Evolutionary conservation across 2,888 invertebrate species (phyloP), one percentile per base, ranked within the genome.

Genomic region (Ecliptopera silaceata): DNA sequence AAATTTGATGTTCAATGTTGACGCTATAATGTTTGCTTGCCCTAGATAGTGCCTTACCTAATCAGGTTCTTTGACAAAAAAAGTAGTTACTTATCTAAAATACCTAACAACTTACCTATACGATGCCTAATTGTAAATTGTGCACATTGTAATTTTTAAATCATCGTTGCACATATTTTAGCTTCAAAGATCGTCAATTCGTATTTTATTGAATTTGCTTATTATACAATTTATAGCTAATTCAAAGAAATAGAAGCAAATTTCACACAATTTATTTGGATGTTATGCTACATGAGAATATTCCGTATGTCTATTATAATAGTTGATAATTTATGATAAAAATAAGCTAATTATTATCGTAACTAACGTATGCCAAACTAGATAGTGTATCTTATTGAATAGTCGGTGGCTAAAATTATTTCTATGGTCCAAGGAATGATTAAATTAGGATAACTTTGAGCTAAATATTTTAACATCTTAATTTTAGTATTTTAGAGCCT

Each of bases 231-330:
- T n/a, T 52, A 61, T 10, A 54, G 36, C 44, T 53, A 61, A 77
- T 78, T 77, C 75, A 86, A 87, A 86, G 80, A 86, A 84, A 80
- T 74, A 76, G 70, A 71, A 74, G 74, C 74, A 68, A 76, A 77
- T 76, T 82, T 85, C 80, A 84, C 84, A 88, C 76, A 79, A 77
- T 88, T 88, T 88, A 87, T 87, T 87, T 77, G 69, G 82, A 80
- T 65, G 72, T 74, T 76, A 74, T 78, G 82, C 77, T 70, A 86
- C 88, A 86, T 79, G 78, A 67, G 74, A 83, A 80, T 83, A 85
- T 82, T 76, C 70, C 73, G 76, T 84, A 82, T 75, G 66, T 73
- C 76, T 83, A 79, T 42, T 20, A 52, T 49, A 38, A 6, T 26
- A 18, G 32, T 31, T 26, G 39, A 77, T 70, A 67, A 66, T 49